Base-by-base conservation (phyloP, 2,797 vertebrate species). In the Anableps anableps region DNA sequence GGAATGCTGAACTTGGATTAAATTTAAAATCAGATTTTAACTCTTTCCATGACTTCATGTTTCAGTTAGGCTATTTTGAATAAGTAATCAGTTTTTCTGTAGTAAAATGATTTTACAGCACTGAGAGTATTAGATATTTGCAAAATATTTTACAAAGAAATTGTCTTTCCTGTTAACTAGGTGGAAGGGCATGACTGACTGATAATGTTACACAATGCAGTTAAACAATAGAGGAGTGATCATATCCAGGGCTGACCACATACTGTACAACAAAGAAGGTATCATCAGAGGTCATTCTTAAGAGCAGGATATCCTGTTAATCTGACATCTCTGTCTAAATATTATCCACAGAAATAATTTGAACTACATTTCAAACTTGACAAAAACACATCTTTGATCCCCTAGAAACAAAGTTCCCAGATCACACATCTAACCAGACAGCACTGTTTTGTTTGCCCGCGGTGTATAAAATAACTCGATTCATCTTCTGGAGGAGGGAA, bases 381-480 rank as follows among this genome's bases (percentile, higher is more conserved):
- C 88, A 75, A 89, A 89, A 91, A 51, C 19, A 34, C 26, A 14
- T 78, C 80, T 94, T 93, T 91, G 86, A 93, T 92, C 89, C 91
- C 58, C 29, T 31, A 83, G 83, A 83, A 91, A 90, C 86, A 82
- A 89, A 88, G 53, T 51, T 71, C 41, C 83, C 92, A 79, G 79
- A 91, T 93, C 91, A 88, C 68, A 71, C 80, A 76, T 91, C 86
- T 79, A 88, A 89, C 75, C 84, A 82, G 86, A 80, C 60, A 66
- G 88, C 84, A 78, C 82, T 91, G 88, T 94, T 92, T 94, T 93
- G 85, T 91, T 92, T 91, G 85, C 89, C 85, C 77, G 53, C 89
- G 81, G 89, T 92, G 91, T 91, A 88, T 92, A 86, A 93, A 93
- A 92, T 92, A 82, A 88, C 88, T 91, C 93, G 88, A 91, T 94